Evolutionary conservation across 1,140 invertebrate genomes (phyloP).

Genomic region (Calliopsis andreniformis): DNA sequence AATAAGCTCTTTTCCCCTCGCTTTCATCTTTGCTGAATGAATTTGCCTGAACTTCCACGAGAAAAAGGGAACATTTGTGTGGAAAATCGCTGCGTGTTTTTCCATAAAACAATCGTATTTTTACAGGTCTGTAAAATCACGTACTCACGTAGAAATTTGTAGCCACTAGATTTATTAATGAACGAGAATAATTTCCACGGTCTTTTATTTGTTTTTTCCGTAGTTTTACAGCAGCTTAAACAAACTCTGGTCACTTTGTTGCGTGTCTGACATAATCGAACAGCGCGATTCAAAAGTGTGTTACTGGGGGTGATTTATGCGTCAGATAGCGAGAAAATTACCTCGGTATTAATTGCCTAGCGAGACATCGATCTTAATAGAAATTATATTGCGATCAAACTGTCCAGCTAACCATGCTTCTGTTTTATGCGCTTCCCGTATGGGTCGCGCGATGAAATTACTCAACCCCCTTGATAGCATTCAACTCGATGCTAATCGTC

Average conservation of each 20-base stretch:
- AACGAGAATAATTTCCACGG: background rate
- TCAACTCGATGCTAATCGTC: background rate
- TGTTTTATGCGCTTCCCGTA: background rate
- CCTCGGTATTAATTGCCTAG: slow-evolving; percentile 16
- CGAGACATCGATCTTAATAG: slow-evolving; percentile 27
- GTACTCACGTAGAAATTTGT: no score
- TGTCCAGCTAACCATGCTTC: background rate
- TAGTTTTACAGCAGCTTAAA: background rate
- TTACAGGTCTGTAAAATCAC: no score
- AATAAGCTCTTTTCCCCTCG: background rate
- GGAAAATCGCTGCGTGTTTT: no score
- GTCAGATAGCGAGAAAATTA: slow-evolving; percentile 12
- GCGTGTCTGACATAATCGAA: slow-evolving; percentile 18
- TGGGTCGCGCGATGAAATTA: background rate
- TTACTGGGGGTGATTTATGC: background rate
- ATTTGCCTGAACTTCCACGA: no score
- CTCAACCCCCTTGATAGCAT: background rate
- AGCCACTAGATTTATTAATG: background rate
- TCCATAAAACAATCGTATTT: no score
- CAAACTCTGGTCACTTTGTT: slow-evolving; percentile 4
- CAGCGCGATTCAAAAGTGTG: background rate
- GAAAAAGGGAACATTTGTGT: no score
- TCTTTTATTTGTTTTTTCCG: background rate
- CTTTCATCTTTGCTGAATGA: background rate
- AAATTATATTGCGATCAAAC: slow-evolving; percentile 9